A percentile compares a stretch with the other conserved stretches of the same genome.
These are phyloP conservation scores for Papilio gigon DNA, from an alignment of 2,888 invertebrate species.

Conservation along the genomic window DNA sequence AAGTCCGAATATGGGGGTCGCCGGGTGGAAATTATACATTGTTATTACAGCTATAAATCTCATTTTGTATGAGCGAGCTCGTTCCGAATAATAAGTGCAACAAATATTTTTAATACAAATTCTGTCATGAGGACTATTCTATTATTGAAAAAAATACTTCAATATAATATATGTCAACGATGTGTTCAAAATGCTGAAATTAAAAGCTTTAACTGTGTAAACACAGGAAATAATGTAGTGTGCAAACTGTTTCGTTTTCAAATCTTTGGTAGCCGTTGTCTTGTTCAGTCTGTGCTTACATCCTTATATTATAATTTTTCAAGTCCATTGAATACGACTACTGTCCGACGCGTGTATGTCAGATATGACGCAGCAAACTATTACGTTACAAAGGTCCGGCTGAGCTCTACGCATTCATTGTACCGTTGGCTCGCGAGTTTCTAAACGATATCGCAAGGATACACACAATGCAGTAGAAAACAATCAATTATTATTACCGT, in stretches of 20 bases:
- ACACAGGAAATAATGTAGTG: too few relatives aligned
- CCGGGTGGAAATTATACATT: conserved; percentile 76
- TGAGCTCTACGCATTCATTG: neutral
- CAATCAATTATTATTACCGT: conserved; percentile 12
- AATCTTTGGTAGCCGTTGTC: too few relatives aligned
- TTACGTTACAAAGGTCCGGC: conserved; percentile 35
- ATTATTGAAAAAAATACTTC: conserved; percentile 14
- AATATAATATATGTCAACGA: too few relatives aligned
- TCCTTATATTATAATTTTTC: too few relatives aligned
- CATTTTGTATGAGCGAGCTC: conserved; percentile 72
- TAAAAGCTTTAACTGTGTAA: too few relatives aligned
- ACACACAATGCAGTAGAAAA: conserved; percentile 3
- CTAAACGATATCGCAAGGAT: conserved; percentile 21
- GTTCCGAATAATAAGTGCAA: conserved; percentile 69
- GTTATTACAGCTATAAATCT: conserved; percentile 79
- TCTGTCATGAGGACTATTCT: conserved; percentile 23
- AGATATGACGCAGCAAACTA: conserved; percentile 62
- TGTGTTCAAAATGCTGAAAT: neutral
- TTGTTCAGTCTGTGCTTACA: too few relatives aligned
- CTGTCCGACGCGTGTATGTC: conserved; percentile 65
- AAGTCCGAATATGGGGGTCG: conserved; percentile 73
- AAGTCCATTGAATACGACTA: conserved; percentile 66
- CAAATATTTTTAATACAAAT: conserved; percentile 25
- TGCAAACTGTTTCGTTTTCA: too few relatives aligned
- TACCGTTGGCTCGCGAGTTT: conserved; percentile 7